These are phyloP conservation scores for Sarcophaga peregrina DNA, from an alignment of 1,140 invertebrate genomes.

Conservation along the genomic window DNA sequence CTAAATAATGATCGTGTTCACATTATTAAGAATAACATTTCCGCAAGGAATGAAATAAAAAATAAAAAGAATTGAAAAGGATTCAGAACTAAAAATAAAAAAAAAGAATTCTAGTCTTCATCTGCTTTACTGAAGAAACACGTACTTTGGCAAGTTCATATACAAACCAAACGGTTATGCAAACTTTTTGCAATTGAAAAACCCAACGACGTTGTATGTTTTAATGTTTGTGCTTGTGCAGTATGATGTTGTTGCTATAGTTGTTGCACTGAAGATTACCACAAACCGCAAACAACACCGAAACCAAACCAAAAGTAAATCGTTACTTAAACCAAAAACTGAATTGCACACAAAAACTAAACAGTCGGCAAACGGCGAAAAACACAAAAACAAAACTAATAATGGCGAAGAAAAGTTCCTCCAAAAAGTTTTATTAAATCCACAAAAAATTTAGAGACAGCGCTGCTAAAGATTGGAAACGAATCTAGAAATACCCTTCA, in stretches of 20 bases:
- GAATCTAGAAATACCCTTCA: too few species aligned
- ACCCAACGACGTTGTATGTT: too few species aligned
- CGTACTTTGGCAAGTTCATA: too few species aligned
- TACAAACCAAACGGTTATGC: background rate
- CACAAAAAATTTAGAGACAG: too few species aligned
- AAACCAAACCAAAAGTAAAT: background rate
- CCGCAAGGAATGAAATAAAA: constrained; percentile 5
- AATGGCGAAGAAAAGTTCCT: constrained; percentile 9
- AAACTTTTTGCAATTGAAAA: constrained; percentile 13
- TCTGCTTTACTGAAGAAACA: too few species aligned
- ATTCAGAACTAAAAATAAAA: background rate
- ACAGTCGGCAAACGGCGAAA: background rate
- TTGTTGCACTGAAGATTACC: too few species aligned
- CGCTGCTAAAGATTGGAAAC: too few species aligned
- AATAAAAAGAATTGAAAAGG: background rate
- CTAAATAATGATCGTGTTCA: constrained; percentile 18
- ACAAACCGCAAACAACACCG: too few species aligned
- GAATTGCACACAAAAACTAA: too few species aligned
- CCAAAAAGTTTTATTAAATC: too few species aligned
- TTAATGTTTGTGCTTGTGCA: too few species aligned
- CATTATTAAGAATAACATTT: constrained; percentile 33
- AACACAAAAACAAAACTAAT: constrained; percentile 10
- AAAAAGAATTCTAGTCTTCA: too few species aligned
- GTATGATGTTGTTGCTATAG: background rate
- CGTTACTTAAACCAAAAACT: background rate